Evolutionary conservation across 2,113 vertebrate species (phyloP).

Genomic region (Phylloscopus whistleri): DNA sequence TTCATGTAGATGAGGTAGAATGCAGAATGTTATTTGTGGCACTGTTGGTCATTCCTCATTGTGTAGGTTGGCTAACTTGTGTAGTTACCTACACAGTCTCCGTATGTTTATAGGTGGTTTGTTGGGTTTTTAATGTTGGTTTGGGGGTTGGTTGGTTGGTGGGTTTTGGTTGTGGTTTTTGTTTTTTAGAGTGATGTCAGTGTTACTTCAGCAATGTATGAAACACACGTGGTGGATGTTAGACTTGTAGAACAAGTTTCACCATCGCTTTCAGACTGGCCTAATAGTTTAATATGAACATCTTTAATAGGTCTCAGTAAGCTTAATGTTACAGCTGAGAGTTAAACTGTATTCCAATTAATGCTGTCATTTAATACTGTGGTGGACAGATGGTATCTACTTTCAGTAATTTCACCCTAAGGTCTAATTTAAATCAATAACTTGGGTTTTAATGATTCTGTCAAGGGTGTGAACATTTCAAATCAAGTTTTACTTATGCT

Average conservation of each 20-base stretch:
- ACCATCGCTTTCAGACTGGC: not conserved
- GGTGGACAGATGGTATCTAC: slow-evolving; percentile 25
- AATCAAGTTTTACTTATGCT: not conserved
- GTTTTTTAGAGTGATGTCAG: not conserved
- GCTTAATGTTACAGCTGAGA: not conserved
- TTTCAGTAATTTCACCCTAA: not conserved
- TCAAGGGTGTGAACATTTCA: not conserved
- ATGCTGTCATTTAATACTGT: not conserved
- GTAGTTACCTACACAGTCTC: not conserved
- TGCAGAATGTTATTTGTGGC: not conserved
- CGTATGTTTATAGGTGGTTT: not conserved
- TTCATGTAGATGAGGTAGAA: not conserved
- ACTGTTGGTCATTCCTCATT: not conserved
- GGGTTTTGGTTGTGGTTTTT: not conserved
- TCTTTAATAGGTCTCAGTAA: not conserved
- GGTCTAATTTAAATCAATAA: slow-evolving; percentile 35
- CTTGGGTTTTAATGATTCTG: not conserved
- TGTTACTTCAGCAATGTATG: not conserved
- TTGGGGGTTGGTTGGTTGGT: not conserved
- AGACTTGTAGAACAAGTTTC: not conserved
- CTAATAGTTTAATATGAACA: not conserved
- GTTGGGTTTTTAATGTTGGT: not conserved
- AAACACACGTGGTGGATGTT: not conserved
- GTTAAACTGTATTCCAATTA: not conserved
- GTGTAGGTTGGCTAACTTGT: not conserved